Base-by-base conservation (phyloP, 92 coral and sea anemone species). In the Epizoanthus fatuus region DNA sequence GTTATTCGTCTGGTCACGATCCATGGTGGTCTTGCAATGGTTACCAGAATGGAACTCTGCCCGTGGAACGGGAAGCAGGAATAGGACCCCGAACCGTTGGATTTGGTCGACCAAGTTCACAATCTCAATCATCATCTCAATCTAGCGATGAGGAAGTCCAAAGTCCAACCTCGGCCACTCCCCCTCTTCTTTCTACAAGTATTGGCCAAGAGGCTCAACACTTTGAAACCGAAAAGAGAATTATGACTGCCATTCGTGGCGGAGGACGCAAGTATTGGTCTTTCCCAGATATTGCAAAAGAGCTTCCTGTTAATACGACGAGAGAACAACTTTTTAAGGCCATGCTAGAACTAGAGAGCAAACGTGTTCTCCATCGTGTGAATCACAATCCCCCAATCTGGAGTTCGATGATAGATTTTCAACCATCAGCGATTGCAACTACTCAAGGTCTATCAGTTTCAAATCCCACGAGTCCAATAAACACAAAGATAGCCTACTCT, bases 31-130 rank as follows among this genome's bases (percentile, higher is more conserved):
- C 2, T 49, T 49, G 53, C 11, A 71, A 74, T 74, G 47, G 64
- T 7, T 74, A 25, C 38, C 13, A 32, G 15, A 14, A 32, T 54
- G 42, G 54, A 54, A 54, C 63, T 54, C 8, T 53, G 49, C 13
- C 58, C 3, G 19, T 16, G 35, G 51, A 54, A 54, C 69, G 1
- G 0, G 45, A 11, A 7, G 40, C 56, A 19, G 82, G 82, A 13
- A 59, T 77, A 69, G 82, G 82, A 5, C 82, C 82, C 0, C 49
- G 51, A 9, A 77, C 82, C 20, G 82, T 77, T 49, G 82, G 82
- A 13, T 77, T 59, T 40, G 82, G 82, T 37, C 82, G 82, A 7
- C 82, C 82, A 12, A 20, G 82, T 5, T 6, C 65, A 13, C 49
- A 77, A 7, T 70, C 75, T 17, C 75, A 9, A 3, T 10, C 56